These are phyloP conservation scores for Drosophila ficusphila DNA, from an alignment of 1,140 invertebrate genomes.

Conservation along the genomic window DNA sequence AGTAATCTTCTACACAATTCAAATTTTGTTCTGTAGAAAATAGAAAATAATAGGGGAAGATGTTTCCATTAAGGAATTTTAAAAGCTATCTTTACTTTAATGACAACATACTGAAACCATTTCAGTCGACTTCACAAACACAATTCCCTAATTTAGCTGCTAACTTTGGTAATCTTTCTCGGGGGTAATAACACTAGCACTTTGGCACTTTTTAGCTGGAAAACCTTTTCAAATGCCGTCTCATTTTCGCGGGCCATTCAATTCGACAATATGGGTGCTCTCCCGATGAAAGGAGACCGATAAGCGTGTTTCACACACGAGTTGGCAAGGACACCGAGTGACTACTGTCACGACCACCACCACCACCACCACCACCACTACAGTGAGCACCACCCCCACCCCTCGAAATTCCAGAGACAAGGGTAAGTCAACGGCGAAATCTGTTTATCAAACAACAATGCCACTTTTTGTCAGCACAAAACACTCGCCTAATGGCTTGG, in stretches of 20 bases:
- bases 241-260: conserved; percentile 1
- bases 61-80: no score
- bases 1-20: no score
- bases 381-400: background rate
- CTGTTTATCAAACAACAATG: conserved; percentile 57
- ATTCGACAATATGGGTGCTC: background rate
- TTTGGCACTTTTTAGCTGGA: background rate
- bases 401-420: conserved; percentile 7
- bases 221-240: background rate
- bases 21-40: no score
- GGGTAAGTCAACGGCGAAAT: conserved; percentile 48
- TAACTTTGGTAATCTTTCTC: background rate
- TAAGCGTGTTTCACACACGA: conserved; percentile 42
- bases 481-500: conserved; percentile 63
- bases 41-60: no score
- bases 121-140: background rate
- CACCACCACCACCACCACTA: conserved; percentile 16
- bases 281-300: conserved; percentile 18
- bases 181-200: background rate
- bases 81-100: no score
- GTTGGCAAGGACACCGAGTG: conserved; percentile 1
- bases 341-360: conserved; percentile 20
- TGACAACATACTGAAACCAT: background rate
- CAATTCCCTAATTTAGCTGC: background rate
- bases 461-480: conserved; percentile 45